Evolutionary conservation across 2,888 invertebrate genomes (phyloP).

Genomic region (Byasa hedistus): DNA sequence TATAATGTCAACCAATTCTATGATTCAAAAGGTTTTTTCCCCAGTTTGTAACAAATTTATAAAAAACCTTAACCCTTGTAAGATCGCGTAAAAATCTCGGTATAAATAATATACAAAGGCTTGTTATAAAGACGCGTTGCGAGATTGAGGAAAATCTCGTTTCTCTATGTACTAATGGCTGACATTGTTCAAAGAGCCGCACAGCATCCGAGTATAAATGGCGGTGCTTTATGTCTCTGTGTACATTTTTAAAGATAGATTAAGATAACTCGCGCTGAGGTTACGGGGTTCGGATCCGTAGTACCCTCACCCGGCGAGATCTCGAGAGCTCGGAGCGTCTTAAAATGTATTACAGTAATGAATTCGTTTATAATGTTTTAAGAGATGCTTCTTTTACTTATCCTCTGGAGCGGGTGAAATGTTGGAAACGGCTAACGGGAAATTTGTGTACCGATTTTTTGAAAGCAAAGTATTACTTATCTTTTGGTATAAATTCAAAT

Average conservation of each 20-base stretch:
- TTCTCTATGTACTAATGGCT: constrained; percentile 31
- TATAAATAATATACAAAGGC: too few species aligned
- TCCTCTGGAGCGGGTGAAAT: not conserved
- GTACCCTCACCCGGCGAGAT: constrained; percentile 1
- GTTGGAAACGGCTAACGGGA: too few species aligned
- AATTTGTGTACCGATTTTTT: too few species aligned
- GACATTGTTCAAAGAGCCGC: constrained; percentile 32
- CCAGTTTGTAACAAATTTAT: too few species aligned
- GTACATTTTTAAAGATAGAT: constrained; percentile 33
- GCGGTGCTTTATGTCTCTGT: constrained; percentile 32
- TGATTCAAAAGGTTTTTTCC: too few species aligned
- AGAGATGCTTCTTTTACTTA: not conserved
- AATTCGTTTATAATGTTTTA: constrained; percentile 16
- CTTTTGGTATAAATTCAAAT: too few species aligned
- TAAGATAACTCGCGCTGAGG: constrained; percentile 34
- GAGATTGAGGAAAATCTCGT: constrained; percentile 37
- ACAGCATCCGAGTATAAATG: constrained; percentile 23
- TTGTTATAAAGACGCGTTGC: too few species aligned
- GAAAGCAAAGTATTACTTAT: too few species aligned
- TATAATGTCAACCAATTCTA: too few species aligned
- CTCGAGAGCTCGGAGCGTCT: constrained; percentile 5
- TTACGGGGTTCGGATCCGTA: constrained; percentile 27
- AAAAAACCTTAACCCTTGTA: too few species aligned
- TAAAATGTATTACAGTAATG: constrained; percentile 3
- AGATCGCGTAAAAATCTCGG: too few species aligned